Conservation (phyloP, 2,797 vertebrate genomes). For the Vireo griseus region DNA sequence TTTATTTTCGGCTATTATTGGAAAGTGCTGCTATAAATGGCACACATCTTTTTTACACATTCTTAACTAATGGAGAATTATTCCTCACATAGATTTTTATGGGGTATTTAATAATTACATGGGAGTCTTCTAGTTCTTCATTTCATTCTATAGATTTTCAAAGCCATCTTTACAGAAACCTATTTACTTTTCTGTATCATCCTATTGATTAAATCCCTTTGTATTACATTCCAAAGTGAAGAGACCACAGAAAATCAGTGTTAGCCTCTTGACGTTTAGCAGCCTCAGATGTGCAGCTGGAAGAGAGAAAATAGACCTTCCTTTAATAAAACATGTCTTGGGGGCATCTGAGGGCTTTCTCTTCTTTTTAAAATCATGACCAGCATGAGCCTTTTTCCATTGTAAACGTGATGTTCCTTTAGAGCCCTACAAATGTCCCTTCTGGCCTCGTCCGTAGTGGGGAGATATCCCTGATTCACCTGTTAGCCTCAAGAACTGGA, state of each 20-base stretch:
- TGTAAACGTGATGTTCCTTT: background rate
- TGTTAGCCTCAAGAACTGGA: background rate
- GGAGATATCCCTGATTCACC: background rate
- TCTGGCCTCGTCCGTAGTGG: rapidly evolving
- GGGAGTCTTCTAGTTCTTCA: background rate
- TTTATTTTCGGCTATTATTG: background rate
- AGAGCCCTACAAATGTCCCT: background rate
- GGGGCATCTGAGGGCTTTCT: background rate
- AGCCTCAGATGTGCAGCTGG: background rate
- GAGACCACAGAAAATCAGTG: background rate
- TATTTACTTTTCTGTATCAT: background rate
- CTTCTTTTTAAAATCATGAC: conserved; percentile 10
- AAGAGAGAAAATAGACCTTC: conserved; percentile 20
- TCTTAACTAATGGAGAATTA: conserved; percentile 24
- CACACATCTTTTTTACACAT: background rate
- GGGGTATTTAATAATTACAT: conserved; percentile 2
- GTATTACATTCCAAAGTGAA: background rate
- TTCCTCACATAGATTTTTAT: background rate
- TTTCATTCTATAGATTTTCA: conserved; percentile 28
- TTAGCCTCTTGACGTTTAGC: background rate
- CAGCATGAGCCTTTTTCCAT: background rate
- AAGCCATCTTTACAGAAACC: background rate
- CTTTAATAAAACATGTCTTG: background rate
- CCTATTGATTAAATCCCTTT: conserved; percentile 25
- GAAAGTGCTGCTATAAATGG: background rate